These are phyloP conservation scores for Salvelinus alpinus DNA, from an alignment of 2,113 vertebrate species.

Conservation along the genomic window DNA sequence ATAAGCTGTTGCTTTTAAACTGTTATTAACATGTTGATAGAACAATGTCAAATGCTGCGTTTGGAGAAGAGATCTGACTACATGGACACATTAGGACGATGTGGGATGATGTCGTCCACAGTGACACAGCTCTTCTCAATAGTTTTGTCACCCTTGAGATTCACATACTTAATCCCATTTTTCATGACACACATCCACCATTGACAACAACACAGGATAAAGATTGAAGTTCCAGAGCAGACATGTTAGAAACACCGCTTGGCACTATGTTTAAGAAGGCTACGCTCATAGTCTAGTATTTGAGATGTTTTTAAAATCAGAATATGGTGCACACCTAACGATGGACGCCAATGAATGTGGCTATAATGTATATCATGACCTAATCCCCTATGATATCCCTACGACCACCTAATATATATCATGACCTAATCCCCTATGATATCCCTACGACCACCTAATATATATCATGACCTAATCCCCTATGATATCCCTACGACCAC, in stretches of 20 bases:
- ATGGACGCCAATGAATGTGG: neutral
- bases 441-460: neutral
- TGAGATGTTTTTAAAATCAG: neutral
- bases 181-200: neutral
- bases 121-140: neutral
- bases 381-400: neutral
- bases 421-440: too few species aligned
- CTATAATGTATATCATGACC: neutral
- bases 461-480: too few species aligned
- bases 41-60: conserved; percentile 65
- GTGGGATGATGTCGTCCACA: neutral
- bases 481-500: neutral
- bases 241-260: neutral
- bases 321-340: neutral
- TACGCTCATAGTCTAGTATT: neutral
- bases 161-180: neutral
- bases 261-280: neutral
- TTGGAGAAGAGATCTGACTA: conserved; percentile 37
- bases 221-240: neutral
- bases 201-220: neutral
- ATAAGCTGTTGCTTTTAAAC: conserved; percentile 63
- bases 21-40: conserved; percentile 74
- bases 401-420: neutral
- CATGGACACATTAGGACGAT: conserved; percentile 34
- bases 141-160: neutral